Base-by-base conservation (phyloP, 2,113 vertebrate genomes). In the Hystrix brachyura region DNA sequence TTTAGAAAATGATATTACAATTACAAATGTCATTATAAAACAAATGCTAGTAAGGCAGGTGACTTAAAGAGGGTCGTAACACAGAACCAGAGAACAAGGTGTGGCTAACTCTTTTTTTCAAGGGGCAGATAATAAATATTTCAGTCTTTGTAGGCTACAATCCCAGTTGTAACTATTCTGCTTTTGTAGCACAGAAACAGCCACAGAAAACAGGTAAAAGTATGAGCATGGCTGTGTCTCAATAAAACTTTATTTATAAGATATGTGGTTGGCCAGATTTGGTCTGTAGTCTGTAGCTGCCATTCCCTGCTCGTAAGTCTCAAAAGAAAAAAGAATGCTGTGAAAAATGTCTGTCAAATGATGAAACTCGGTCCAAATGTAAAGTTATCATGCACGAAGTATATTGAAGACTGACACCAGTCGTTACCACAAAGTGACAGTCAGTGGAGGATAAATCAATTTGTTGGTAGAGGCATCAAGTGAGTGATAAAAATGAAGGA, bases 341-440 rank as follows among this genome's bases (percentile, higher is more conserved):
- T 69, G 34, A 87, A 95, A 93, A 92, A 65, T 25, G 17, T 0
- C 90, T 96, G 85, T 69, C 55, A 96, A 83, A 59, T 94, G 59
- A 53, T 43, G 79, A 92, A 67, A 2, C 25, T 91, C 9, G 32
- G 7, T 84, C 59, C 69, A 92, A 69, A 97, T 46, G 11, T 83
- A 55, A 89, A 89, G 60, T 48, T 95, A 59, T n/a, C 95, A 65
- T 53, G 91, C 51, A 65, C 8, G 59, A 64, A n/a, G 23, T 76
- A 43, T 87, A 60, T 55, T 94, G 29, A 96, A 91, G 43, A 81
- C 11, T 84, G 80, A 71, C 82, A 32, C 3, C 3, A 62, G 59
- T 69, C 64, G 46, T 65, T 90, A 93, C 79, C 72, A n/a, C 32
- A 86, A 79, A 38, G 25, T 55, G 80, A 88, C 53, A 67, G 78